Conservation (phyloP, 2,888 invertebrate species). For the Aphidius colemani region DNA sequence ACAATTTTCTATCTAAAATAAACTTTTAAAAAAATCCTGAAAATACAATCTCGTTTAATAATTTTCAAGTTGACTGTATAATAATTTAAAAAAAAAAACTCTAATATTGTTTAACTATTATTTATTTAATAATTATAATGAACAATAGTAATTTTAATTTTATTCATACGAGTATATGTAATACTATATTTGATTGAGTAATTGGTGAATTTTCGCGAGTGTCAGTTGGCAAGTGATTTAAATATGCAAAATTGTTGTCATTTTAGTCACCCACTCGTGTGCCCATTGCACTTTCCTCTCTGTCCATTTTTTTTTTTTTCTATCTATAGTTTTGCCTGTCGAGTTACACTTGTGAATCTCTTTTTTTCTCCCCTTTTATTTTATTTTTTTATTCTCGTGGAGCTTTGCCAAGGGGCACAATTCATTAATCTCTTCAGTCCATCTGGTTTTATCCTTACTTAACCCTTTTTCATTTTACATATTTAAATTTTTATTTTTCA, state of each 20-base stretch:
- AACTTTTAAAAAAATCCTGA: too few relatives aligned
- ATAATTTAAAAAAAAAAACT: too few relatives aligned
- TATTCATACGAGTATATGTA: neutral
- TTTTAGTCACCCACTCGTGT: slow-evolving; percentile 19
- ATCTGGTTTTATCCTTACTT: slow-evolving; percentile 32
- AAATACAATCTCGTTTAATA: too few relatives aligned
- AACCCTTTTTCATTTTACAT: slow-evolving; percentile 23
- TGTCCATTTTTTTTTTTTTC: neutral
- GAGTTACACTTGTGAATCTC: slow-evolving; percentile 21
- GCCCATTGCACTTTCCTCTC: slow-evolving; percentile 9
- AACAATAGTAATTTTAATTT: slow-evolving; percentile 2
- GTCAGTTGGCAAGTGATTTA: slow-evolving; percentile 12
- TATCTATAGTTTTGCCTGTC: neutral
- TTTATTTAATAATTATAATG: neutral
- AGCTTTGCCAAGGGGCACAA: slow-evolving; percentile 49
- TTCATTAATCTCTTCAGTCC: slow-evolving; percentile 47
- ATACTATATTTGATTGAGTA: slow-evolving; percentile 3
- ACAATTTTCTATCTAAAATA: too few relatives aligned
- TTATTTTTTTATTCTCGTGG: slow-evolving; percentile 34
- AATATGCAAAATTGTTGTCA: slow-evolving; percentile 15
- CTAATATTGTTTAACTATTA: too few relatives aligned
- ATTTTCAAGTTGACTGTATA: too few relatives aligned
- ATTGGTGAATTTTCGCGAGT: slow-evolving; percentile 8
- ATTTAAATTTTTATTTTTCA: slow-evolving; percentile 1
- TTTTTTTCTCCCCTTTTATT: slow-evolving; percentile 12